Conservation (phyloP, 2,888 invertebrate species). For the Pogonocherus hispidulus region DNA sequence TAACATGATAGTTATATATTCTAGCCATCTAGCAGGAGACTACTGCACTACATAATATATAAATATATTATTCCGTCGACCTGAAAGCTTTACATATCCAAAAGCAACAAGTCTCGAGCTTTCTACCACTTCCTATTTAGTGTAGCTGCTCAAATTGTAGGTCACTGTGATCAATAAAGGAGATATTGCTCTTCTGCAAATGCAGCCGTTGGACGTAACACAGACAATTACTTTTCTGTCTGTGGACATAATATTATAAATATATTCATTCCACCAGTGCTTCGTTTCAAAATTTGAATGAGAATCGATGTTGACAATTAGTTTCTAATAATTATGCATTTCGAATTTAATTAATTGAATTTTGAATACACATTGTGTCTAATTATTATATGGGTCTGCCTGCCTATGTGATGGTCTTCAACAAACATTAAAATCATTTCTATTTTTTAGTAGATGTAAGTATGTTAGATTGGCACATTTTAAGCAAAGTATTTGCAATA, state of each 20-base stretch:
- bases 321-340: background rate
- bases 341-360: no score
- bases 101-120: background rate
- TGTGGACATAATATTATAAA: background rate
- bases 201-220: background rate
- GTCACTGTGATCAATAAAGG: conserved; percentile 1
- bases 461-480: no score
- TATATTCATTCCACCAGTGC: background rate
- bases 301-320: background rate
- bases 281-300: background rate
- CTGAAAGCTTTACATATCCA: background rate
- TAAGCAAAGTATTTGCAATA: no score
- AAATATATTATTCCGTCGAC: background rate
- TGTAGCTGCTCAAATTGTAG: background rate
- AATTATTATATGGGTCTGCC: no score
- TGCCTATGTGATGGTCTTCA: no score
- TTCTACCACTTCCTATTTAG: background rate
- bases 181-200: background rate
- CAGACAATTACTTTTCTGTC: no score
- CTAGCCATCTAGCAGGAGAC: no score
- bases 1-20: no score
- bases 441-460: no score
- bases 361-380: no score
- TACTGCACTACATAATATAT: no score
- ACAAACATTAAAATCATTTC: no score